Percentiles rank a stretch among this genome's conserved stretches.
These are phyloP conservation scores for Petroica traversi DNA, from an alignment of 2,113 vertebrate species.

Conservation along the genomic window DNA sequence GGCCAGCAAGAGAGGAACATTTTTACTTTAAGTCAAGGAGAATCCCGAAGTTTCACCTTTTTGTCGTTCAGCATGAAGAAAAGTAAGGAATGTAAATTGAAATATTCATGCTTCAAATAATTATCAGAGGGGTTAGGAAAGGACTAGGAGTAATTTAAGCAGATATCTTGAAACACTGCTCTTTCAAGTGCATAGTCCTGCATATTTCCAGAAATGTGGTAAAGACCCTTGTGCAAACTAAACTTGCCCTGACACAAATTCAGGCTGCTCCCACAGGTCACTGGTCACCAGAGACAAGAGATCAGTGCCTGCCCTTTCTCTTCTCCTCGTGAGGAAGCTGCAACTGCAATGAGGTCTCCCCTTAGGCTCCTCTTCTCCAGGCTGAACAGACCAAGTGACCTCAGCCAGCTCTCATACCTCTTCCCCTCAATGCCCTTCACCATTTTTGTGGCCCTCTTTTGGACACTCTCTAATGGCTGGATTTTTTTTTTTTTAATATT, in stretches of 20 bases:
- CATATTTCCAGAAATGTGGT: not conserved
- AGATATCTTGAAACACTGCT: not conserved
- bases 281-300: not conserved
- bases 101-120: not conserved
- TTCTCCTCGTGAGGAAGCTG: fast-evolving
- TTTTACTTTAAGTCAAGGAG: not conserved
- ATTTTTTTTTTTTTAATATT: not conserved
- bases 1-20: not conserved
- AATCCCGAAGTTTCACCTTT: not conserved
- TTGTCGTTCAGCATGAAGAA: not conserved
- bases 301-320: not conserved
- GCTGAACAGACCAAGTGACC: not conserved
- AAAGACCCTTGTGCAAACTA: not conserved
- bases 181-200: not conserved
- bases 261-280: not conserved
- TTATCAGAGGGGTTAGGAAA: not conserved
- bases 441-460: not conserved
- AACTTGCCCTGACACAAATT: not conserved
- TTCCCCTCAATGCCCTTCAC: not conserved
- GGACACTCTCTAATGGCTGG: not conserved
- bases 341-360: not conserved
- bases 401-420: fast-evolving
- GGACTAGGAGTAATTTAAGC: not conserved
- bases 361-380: not conserved
- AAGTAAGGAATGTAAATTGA: not conserved